Percentiles rank a stretch among this genome's conserved stretches.
Evolutionary conservation across 2,888 invertebrate species (phyloP).

Genomic region (Eupeodes luniger): DNA sequence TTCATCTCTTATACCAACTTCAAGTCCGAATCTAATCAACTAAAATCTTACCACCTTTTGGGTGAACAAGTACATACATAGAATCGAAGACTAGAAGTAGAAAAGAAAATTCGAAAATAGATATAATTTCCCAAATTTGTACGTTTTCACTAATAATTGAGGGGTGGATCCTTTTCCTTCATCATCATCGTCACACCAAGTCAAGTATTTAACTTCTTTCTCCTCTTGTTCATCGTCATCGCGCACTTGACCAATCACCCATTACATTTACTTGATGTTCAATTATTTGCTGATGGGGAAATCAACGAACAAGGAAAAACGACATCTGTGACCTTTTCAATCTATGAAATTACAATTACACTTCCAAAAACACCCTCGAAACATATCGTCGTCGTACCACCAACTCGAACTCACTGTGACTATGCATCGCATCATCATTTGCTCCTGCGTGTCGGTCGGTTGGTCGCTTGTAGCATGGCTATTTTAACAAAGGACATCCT

Average conservation of each 20-base stretch:
- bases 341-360: conserved; percentile 76
- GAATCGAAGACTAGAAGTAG: not conserved
- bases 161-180: conserved; percentile 39
- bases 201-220: conserved; percentile 72
- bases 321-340: conserved; percentile 76
- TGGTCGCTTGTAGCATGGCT: not conserved
- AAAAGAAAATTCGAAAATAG: conserved; percentile 25
- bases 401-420: not conserved
- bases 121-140: conserved; percentile 50
- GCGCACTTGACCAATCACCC: conserved; percentile 74
- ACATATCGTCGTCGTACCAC: conserved; percentile 1
- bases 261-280: conserved; percentile 73
- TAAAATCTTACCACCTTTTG: conserved; percentile 48
- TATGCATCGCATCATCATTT: not conserved
- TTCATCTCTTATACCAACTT: not conserved
- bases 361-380: conserved; percentile 51
- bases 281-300: conserved; percentile 68
- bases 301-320: conserved; percentile 65
- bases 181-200: not conserved
- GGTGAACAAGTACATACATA: not conserved
- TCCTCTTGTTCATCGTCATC: conserved; percentile 36
- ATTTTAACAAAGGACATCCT: conserved; percentile 32
- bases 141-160: conserved; percentile 51
- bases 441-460: no score
- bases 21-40: conserved; percentile 18